Conservation (phyloP, 2,888 invertebrate species). For the Lithosia quadra region DNA sequence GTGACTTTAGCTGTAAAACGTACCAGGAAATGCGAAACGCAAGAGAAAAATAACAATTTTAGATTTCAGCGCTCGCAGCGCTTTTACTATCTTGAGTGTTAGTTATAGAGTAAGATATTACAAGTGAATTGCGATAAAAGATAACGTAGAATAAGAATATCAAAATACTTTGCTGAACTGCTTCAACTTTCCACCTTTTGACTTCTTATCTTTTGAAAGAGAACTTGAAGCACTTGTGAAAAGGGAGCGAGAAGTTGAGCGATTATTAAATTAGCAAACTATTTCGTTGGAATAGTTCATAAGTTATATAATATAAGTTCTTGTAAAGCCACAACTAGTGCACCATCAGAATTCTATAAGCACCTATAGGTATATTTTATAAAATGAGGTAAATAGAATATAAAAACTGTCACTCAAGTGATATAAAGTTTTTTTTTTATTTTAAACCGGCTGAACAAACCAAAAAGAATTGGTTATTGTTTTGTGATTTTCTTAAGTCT, state of each 20-base stretch:
- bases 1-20: slow-evolving; percentile 83
- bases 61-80: slow-evolving; percentile 59
- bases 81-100: slow-evolving; percentile 56
- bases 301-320: neutral
- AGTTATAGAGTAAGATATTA: slow-evolving; percentile 41
- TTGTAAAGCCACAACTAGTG: neutral
- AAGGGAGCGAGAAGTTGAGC: slow-evolving; percentile 6
- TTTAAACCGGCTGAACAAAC: neutral
- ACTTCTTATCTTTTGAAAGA: slow-evolving; percentile 2
- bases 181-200: slow-evolving; percentile 1
- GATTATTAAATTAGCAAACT: slow-evolving; percentile 16
- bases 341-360: too few species aligned
- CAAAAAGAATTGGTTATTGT: neutral
- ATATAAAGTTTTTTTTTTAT: neutral
- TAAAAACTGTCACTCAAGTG: too few species aligned
- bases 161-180: slow-evolving; percentile 12
- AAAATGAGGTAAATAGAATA: neutral
- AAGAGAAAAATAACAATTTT: slow-evolving; percentile 74
- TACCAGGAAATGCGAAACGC: slow-evolving; percentile 68
- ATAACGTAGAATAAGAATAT: slow-evolving; percentile 20
- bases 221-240: neutral
- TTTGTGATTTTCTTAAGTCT: neutral
- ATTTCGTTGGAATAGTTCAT: slow-evolving; percentile 9
- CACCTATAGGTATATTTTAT: too few species aligned
- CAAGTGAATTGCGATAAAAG: slow-evolving; percentile 39